Evolutionary conservation across 2,113 vertebrate species (phyloP).

Genomic region (Balaenoptera acutorostrata): DNA sequence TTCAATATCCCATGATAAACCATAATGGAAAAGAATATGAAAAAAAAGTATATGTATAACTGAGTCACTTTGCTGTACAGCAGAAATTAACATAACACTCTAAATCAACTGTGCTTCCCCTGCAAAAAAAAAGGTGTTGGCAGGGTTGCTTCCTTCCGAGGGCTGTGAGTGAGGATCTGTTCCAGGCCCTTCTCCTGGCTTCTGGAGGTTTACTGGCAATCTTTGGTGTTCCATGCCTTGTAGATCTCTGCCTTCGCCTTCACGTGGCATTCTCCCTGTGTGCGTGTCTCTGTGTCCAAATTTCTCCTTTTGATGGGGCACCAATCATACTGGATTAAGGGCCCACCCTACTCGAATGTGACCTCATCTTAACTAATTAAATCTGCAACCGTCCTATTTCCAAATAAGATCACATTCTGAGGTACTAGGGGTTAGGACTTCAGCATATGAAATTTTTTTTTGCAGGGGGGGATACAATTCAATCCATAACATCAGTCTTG

Average conservation of each 20-base stretch:
- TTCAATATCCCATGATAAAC: not conserved
- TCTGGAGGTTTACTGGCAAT: not conserved
- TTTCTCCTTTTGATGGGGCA: not conserved
- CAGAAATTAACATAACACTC: too few relatives aligned
- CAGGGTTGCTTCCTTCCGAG: not conserved
- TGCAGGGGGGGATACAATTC: not conserved
- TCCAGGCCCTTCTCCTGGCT: not conserved
- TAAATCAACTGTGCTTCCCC: too few relatives aligned
- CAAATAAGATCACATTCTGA: not conserved
- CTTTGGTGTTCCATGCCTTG: not conserved
- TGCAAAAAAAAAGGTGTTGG: not conserved
- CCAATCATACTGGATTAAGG: not conserved
- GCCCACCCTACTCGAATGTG: not conserved
- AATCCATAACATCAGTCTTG: not conserved
- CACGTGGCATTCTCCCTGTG: not conserved
- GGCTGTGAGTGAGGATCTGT: not conserved
- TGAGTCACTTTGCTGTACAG: too few relatives aligned
- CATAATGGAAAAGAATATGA: not conserved
- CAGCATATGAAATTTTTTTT: not conserved
- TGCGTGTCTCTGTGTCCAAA: not conserved
- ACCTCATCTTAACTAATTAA: not conserved
- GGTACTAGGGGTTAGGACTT: not conserved
- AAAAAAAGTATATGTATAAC: not conserved
- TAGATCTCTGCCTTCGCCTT: not conserved
- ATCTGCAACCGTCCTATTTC: not conserved